A percentile compares a stretch with the other conserved stretches of the same genome.
Evolutionary conservation across 1,140 invertebrate species (phyloP).

Genomic region (Paraescarpia echinospica): DNA sequence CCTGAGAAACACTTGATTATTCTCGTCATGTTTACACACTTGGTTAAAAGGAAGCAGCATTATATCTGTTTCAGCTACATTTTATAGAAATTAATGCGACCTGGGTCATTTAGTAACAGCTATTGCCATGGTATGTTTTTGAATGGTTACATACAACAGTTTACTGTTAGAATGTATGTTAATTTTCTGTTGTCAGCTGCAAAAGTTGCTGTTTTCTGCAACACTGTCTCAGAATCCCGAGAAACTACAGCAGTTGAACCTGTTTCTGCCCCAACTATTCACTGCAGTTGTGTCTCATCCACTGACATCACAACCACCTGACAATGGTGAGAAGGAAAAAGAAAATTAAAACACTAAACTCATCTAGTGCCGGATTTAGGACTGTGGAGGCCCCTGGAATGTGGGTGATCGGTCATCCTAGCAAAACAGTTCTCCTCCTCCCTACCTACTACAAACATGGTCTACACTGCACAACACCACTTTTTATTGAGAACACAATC

Average conservation of each 20-base stretch:
- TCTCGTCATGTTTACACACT: background rate
- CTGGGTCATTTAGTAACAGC: background rate
- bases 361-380: background rate
- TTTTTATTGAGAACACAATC: too few species aligned
- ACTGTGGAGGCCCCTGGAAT: too few species aligned
- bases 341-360: background rate
- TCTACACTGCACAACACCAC: too few species aligned
- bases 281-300: slow-evolving; percentile 65
- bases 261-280: slow-evolving; percentile 91
- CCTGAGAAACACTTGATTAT: background rate
- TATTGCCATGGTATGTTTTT: background rate
- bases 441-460: too few species aligned
- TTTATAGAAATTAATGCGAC: background rate
- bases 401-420: too few species aligned
- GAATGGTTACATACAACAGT: background rate
- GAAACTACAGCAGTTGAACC: slow-evolving; percentile 79
- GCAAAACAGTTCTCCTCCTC: too few species aligned
- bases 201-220: slow-evolving; percentile 94
- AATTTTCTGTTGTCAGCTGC: slow-evolving; percentile 62
- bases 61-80: background rate
- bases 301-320: slow-evolving; percentile 16
- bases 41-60: background rate
- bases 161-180: background rate
- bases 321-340: background rate
- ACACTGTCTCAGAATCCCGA: slow-evolving; percentile 95